phyloP scores from a whole-genome alignment of 1,140 invertebrate genomes.

The Chymomyza costata region DNA sequence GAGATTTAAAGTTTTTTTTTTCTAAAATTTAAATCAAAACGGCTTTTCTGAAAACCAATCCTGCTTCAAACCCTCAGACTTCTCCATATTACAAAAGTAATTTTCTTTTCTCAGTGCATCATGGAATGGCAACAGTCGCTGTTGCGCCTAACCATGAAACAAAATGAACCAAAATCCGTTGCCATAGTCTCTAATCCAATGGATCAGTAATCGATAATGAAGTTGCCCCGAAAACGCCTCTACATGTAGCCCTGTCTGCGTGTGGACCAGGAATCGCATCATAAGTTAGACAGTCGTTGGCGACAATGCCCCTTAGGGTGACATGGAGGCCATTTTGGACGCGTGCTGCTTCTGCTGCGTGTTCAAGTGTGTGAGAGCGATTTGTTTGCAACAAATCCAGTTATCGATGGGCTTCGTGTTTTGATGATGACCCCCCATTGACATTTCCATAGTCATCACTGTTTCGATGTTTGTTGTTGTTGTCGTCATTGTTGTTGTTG shows the following conservation, averaged over 20 bases:
- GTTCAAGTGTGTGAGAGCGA: constrained; percentile 38
- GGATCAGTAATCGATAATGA: constrained; percentile 71
- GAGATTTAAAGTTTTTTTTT: too few species aligned
- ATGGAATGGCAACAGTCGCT: too few species aligned
- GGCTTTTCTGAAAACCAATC: too few species aligned
- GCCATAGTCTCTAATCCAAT: constrained; percentile 57
- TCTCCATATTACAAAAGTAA: too few species aligned
- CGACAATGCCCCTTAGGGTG: neutral
- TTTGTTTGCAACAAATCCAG: constrained; percentile 68
- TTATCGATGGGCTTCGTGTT: constrained; percentile 53
- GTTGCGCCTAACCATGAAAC: too few species aligned
- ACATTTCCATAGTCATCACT: neutral
- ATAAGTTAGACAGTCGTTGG: constrained; percentile 41
- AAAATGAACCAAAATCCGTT: constrained; percentile 23
- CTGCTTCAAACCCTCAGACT: too few species aligned
- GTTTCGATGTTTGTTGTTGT: neutral
- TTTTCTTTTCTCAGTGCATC: too few species aligned
- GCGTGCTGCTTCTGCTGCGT: neutral
- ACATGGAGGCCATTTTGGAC: neutral
- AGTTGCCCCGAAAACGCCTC: constrained; percentile 70
- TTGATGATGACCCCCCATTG: neutral
- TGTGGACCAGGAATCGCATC: constrained; percentile 29
- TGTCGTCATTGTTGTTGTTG: constrained; percentile 3
- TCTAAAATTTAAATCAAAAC: too few species aligned
- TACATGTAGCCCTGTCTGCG: constrained; percentile 5